Percentiles rank a stretch among this genome's conserved stretches.
Conservation (phyloP, 2,113 vertebrate species). For the Noctilio leporinus region DNA sequence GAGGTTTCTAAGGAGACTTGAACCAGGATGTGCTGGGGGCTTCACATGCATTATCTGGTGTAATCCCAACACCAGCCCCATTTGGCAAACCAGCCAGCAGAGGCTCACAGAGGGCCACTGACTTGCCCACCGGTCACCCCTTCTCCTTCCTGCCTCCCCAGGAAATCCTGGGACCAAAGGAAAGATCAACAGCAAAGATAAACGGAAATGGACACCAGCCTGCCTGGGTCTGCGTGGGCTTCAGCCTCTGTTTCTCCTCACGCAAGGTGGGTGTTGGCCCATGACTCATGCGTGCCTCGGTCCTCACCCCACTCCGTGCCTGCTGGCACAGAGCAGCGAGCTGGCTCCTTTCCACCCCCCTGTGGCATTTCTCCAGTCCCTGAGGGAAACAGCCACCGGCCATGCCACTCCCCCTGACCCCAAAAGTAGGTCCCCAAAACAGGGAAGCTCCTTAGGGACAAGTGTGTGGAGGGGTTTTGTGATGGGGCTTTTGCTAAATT, state of each 20-base stretch:
- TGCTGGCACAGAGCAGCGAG: background rate
- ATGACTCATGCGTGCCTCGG: background rate
- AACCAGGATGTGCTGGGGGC: background rate
- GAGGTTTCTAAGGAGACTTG: background rate
- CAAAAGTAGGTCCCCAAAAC: background rate
- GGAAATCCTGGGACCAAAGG: background rate
- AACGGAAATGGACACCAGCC: background rate
- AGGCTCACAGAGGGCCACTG: background rate
- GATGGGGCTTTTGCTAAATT: background rate
- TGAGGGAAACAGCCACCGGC: background rate
- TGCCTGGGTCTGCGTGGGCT: background rate
- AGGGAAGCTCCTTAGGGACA: background rate
- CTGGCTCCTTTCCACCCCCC: background rate
- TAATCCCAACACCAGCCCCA: background rate
- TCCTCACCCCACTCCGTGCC: background rate
- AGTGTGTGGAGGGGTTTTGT: background rate
- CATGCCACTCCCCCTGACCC: background rate
- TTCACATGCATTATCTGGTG: conserved; percentile 18
- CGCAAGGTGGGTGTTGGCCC: background rate
- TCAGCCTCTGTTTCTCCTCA: background rate
- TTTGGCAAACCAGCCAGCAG: background rate
- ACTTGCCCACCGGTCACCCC: background rate
- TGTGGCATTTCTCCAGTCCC: background rate
- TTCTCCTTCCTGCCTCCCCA: background rate
- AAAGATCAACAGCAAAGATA: background rate